Base-by-base conservation (phyloP, 2,113 vertebrate genomes). In the Nettapus auritus region DNA sequence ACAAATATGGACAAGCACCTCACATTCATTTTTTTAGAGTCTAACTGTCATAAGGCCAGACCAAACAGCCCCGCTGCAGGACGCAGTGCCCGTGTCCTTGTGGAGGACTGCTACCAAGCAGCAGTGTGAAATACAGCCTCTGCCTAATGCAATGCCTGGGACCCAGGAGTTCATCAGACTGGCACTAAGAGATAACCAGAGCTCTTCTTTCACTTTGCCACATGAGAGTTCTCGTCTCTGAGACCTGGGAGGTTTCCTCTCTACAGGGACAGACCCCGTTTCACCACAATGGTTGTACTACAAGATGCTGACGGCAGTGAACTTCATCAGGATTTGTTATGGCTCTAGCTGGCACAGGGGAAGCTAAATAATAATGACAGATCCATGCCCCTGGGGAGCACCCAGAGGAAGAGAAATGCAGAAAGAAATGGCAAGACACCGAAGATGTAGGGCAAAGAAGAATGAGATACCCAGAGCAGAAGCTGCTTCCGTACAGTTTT, bases 281-380 rank as follows among this genome's bases (percentile, higher is more conserved):
- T 87, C 69, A 75, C 53, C 75, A 38, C 53, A 52, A 33, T 78
- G 52, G 13, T 71, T 74, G 22, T 52, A n/a, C 76, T 88, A 88
- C 46, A 67, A 11, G 74, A 59, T 63, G 50, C 68, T 92, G 83
- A 93, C 84, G 73, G 52, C 52, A 86, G 36, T 57, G 64, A 82
- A 73, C 55, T 88, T 88, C 88, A 78, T 88, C 63, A 50, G 69
- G 82, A 88, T 79, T 93, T 93, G 55, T 82, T 90, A 82, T 16
- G 55, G 50, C 69, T 89, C 70, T 87, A 55, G 57, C 33, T 76
- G 31, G 48, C 83, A 84, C 53, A 86, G 86, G 25, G 55, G 73
- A 94, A 92, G 40, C 57, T 86, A 93, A 96, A 86, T 73, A 88
- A 53, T 77, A 79, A 92, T 15, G 86, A 71, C 70, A 85, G 84